A percentile compares a stretch with the other conserved stretches of the same genome.
Evolutionary conservation across 2,113 vertebrate species (phyloP).

Genomic region (Pterocles gutturalis): DNA sequence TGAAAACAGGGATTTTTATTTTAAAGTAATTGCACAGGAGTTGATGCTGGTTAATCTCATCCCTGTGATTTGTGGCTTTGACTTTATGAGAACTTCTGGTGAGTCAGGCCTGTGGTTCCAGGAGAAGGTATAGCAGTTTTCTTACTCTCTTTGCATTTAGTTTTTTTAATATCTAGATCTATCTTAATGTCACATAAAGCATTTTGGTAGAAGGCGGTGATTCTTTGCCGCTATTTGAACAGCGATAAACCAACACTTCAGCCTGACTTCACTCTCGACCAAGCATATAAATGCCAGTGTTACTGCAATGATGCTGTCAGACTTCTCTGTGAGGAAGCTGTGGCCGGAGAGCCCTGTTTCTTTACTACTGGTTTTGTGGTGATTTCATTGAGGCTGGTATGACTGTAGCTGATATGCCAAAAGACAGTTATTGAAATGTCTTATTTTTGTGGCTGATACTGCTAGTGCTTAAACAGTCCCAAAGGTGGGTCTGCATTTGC

Average conservation of each 20-base stretch:
- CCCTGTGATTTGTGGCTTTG: background rate
- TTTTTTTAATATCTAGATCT: background rate
- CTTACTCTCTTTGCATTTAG: background rate
- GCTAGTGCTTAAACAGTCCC: background rate
- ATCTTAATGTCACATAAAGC: background rate
- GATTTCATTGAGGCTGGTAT: background rate
- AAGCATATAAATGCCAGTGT: background rate
- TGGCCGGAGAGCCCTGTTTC: background rate
- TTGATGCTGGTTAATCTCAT: background rate
- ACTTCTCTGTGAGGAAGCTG: constrained; percentile 9
- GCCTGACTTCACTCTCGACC: background rate
- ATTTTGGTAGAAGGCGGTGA: background rate
- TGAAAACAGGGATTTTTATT: background rate
- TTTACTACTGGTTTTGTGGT: background rate
- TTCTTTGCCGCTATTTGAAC: background rate
- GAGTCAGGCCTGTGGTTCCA: background rate
- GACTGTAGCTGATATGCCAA: background rate
- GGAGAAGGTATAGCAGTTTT: background rate
- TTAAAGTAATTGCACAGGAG: background rate
- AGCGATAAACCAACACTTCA: background rate
- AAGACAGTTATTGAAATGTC: background rate
- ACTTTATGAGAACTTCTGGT: background rate
- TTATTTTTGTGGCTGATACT: background rate
- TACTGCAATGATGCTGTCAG: background rate
- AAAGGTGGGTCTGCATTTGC: background rate